phyloP scores from a whole-genome alignment of 2,797 vertebrate genomes.

The Apodemus agrarius region DNA sequence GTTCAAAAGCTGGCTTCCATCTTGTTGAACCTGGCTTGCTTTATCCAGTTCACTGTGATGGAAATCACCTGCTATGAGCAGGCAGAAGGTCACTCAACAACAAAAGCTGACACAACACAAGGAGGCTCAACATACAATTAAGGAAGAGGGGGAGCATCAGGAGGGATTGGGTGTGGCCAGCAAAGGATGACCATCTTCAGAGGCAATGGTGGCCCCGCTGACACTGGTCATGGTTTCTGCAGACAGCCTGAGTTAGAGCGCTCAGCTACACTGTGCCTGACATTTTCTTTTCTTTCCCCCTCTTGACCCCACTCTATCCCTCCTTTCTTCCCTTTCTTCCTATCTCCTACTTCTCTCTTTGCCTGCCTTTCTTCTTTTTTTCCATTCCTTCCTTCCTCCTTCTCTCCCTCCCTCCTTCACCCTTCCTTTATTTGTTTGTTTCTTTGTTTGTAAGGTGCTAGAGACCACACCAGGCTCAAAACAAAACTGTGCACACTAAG shows the following conservation, averaged over 20 bases:
- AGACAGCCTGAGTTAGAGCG: background rate
- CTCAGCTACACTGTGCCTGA: background rate
- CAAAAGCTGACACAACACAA: background rate
- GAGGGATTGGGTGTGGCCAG: background rate
- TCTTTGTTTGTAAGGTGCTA: background rate
- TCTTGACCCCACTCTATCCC: too few relatives aligned
- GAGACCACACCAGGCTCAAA: background rate
- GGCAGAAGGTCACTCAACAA: background rate
- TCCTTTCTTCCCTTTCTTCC: background rate
- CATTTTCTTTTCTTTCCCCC: background rate
- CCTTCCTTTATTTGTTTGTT: background rate
- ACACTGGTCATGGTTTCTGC: background rate
- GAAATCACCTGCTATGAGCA: background rate
- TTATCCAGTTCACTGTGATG: background rate
- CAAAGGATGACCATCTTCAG: background rate
- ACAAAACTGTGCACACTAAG: background rate
- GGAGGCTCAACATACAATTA: background rate
- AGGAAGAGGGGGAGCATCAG: background rate
- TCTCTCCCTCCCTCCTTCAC: rapidly evolving
- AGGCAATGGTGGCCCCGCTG: background rate
- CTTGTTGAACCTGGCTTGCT: background rate
- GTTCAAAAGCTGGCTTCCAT: background rate
- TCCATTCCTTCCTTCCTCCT: rapidly evolving
- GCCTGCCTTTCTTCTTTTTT: background rate
- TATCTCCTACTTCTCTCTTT: too few relatives aligned